These are phyloP conservation scores for Tauraco hartlaubi DNA, from an alignment of 2,797 vertebrate genomes.

Conservation along the genomic window DNA sequence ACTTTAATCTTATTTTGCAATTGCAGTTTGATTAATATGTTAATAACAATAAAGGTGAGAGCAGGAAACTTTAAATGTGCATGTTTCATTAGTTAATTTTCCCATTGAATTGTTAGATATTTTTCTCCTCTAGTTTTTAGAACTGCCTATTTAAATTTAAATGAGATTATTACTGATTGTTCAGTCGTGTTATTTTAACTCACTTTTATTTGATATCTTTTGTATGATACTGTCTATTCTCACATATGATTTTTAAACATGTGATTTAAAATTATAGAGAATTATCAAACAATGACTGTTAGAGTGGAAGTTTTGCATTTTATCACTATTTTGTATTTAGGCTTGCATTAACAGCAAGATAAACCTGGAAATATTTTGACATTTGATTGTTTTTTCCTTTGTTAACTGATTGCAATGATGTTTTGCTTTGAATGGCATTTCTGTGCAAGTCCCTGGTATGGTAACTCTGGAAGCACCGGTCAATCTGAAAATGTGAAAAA, in stretches of 20 bases:
- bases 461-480: not conserved
- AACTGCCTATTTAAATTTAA: not conserved
- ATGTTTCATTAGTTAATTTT: not conserved
- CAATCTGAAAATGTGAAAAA: not conserved
- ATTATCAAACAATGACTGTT: not conserved
- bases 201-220: not conserved
- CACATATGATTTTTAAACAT: not conserved
- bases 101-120: not conserved
- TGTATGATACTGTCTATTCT: not conserved
- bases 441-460: not conserved
- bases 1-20: not conserved
- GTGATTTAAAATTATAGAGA: conserved; percentile 18
- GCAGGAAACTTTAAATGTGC: not conserved
- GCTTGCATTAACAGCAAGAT: not conserved
- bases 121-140: not conserved
- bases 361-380: conserved; percentile 37
- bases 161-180: not conserved
- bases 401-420: not conserved
- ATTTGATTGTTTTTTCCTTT: not conserved
- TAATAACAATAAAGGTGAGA: not conserved
- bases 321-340: not conserved
- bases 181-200: conserved; percentile 4
- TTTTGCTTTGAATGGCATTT: not conserved
- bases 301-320: not conserved
- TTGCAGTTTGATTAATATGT: not conserved